These are phyloP conservation scores for Centropus bengalensis DNA, from an alignment of 2,113 vertebrate genomes.

Conservation along the genomic window DNA sequence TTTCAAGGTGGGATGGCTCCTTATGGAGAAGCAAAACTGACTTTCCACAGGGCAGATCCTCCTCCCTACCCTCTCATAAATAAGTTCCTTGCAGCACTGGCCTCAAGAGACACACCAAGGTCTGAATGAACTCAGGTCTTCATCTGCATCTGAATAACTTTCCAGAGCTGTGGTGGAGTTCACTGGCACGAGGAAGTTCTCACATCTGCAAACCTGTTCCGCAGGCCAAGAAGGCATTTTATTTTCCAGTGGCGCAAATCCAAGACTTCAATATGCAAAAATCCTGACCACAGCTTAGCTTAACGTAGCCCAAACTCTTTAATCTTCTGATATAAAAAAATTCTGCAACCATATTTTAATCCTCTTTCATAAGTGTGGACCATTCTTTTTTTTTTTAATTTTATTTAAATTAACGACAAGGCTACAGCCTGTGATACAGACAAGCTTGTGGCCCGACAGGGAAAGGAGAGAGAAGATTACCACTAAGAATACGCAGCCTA, in stretches of 20 bases:
- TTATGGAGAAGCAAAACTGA: neutral
- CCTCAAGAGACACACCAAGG: neutral
- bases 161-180: neutral
- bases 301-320: conserved; percentile 14
- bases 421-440: neutral
- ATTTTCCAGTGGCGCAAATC: conserved; percentile 53
- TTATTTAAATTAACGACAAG: conserved; percentile 42
- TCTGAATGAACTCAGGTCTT: neutral
- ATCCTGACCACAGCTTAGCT: conserved; percentile 34
- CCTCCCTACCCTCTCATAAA: neutral
- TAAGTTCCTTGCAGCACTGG: neutral
- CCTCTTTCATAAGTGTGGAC: neutral
- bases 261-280: conserved; percentile 44
- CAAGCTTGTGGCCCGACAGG: neutral
- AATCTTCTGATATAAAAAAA: conserved; percentile 44
- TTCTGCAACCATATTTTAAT: neutral
- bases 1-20: neutral
- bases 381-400: neutral
- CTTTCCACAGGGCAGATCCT: neutral
- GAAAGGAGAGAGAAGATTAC: neutral
- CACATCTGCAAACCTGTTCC: conserved; percentile 23
- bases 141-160: neutral
- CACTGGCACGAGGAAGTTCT: neutral
- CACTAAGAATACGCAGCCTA: neutral
- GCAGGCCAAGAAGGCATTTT: conserved; percentile 17